Conservation (phyloP, 1,140 invertebrate genomes). For the Nebria ingens region DNA sequence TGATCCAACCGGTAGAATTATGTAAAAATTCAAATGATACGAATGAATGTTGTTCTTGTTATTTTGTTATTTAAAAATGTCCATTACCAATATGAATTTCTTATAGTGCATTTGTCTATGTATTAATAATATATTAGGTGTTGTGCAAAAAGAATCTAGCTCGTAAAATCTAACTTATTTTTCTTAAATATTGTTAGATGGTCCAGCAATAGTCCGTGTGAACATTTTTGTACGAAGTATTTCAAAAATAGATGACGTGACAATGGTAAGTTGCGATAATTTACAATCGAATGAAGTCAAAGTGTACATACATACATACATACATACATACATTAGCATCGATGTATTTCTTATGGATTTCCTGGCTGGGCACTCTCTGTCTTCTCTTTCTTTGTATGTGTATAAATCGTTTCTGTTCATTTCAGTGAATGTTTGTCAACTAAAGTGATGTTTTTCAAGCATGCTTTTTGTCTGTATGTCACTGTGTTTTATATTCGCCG, state of each 20-base stretch:
- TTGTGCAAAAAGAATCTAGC: no score
- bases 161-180: not conserved
- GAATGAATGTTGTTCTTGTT: no score
- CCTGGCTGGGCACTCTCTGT: not conserved
- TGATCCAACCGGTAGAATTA: no score
- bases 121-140: no score
- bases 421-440: not conserved
- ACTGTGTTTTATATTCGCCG: not conserved
- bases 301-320: no score
- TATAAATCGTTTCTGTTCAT: not conserved
- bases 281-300: no score
- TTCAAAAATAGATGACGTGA: constrained; percentile 90
- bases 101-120: no score
- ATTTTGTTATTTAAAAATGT: no score
- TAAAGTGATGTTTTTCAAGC: not conserved
- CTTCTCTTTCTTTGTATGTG: not conserved
- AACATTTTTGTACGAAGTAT: constrained; percentile 90
- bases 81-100: no score
- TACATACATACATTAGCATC: not conserved
- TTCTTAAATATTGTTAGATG: constrained; percentile 51
- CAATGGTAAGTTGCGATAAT: constrained; percentile 92
- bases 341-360: constrained; percentile 2
- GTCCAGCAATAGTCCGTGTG: constrained; percentile 76
- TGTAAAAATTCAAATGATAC: no score
- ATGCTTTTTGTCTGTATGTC: constrained; percentile 1